Evolutionary conservation across 2,888 invertebrate species (phyloP).

Genomic region (Idaea straminata): DNA sequence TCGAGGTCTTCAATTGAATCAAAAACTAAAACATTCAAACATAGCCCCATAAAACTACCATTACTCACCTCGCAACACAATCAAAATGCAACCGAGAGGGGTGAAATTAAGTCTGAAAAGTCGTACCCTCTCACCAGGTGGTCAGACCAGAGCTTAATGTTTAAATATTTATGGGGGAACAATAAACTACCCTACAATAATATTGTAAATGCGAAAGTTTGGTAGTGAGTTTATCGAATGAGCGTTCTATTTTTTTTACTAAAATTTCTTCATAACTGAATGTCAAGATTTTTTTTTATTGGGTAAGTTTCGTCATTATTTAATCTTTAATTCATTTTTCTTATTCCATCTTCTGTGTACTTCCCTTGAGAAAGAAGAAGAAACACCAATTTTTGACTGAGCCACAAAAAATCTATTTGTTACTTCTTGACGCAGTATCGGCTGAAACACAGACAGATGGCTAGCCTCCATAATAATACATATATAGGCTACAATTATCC

Average conservation of each 20-base stretch:
- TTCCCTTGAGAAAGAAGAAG: too few relatives aligned
- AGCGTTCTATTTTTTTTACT: neutral
- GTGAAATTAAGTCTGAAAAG: neutral
- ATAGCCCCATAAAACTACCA: neutral
- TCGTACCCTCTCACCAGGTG: constrained; percentile 21
- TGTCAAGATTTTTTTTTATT: too few relatives aligned
- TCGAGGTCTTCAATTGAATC: neutral
- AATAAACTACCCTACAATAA: neutral
- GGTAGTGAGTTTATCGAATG: neutral
- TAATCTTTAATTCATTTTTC: too few relatives aligned
- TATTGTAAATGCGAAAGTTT: neutral
- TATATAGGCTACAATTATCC: neutral
- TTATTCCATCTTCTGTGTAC: too few relatives aligned
- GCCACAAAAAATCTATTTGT: too few relatives aligned
- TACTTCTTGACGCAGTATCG: too few relatives aligned
- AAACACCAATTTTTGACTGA: too few relatives aligned
- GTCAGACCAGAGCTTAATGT: constrained; percentile 5
- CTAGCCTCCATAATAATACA: neutral
- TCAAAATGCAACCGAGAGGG: neutral
- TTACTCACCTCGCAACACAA: neutral
- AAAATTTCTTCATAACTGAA: too few relatives aligned
- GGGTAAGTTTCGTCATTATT: too few relatives aligned
- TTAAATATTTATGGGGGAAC: neutral
- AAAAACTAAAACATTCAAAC: neutral
- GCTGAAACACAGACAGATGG: too few relatives aligned